Percentiles rank a stretch among this genome's conserved stretches.
These are phyloP conservation scores for Parapristionchus giblindavisi DNA, from an alignment of 2,888 invertebrate species.

Conservation along the genomic window DNA sequence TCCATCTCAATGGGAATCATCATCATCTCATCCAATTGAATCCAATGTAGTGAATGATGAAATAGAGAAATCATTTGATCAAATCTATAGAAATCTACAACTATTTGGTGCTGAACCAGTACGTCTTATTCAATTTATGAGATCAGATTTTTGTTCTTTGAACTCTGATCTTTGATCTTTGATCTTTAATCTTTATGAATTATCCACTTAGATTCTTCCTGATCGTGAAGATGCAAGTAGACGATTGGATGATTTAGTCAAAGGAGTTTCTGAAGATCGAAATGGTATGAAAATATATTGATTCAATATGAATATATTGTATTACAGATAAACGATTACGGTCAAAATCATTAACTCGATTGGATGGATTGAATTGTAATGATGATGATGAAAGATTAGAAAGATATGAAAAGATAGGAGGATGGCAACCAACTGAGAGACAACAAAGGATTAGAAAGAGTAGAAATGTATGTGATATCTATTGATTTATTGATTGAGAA, in stretches of 20 bases:
- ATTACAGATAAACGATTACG: slow-evolving; percentile 37
- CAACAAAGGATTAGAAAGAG: slow-evolving; percentile 35
- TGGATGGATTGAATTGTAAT: slow-evolving; percentile 45
- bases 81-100: slow-evolving; percentile 52
- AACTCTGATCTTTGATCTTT: neutral
- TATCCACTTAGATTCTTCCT: slow-evolving; percentile 25
- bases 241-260: slow-evolving; percentile 31
- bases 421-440: slow-evolving; percentile 39
- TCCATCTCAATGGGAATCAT: slow-evolving; percentile 1
- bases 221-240: slow-evolving; percentile 28
- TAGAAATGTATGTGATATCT: slow-evolving; percentile 29
- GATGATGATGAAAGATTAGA: slow-evolving; percentile 4
- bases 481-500: neutral
- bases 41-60: slow-evolving; percentile 39
- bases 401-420: slow-evolving; percentile 35
- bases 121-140: neutral
- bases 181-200: neutral
- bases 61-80: slow-evolving; percentile 53
- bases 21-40: neutral
- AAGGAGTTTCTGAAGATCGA: neutral
- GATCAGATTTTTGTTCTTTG: neutral
- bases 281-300: neutral
- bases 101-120: slow-evolving; percentile 47
- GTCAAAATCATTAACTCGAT: slow-evolving; percentile 54
- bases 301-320: neutral